These are phyloP conservation scores for Triplophysa siluroides DNA, from an alignment of 2,113 vertebrate species.

Conservation along the genomic window DNA sequence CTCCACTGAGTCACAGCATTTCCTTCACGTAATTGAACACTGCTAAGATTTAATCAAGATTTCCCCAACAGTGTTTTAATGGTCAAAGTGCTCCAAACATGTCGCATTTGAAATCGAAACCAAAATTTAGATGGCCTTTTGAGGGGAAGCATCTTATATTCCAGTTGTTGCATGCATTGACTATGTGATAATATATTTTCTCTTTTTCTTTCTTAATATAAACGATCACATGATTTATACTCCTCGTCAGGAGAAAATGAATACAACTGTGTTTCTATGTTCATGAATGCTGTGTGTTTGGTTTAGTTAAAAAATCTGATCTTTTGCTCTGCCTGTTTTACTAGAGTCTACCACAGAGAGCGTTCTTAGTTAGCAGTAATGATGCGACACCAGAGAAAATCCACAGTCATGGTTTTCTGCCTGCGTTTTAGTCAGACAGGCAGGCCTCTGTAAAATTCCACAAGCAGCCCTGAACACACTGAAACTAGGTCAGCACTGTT, in stretches of 20 bases:
- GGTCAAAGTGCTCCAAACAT: conserved; percentile 60
- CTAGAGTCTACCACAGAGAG: background rate
- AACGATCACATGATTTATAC: background rate
- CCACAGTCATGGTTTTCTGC: conserved; percentile 80
- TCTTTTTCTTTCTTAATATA: background rate
- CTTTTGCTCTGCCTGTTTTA: background rate
- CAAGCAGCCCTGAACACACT: conserved; percentile 82
- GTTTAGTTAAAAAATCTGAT: background rate
- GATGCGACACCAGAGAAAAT: conserved; percentile 73
- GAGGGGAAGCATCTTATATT: background rate
- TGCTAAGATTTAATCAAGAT: conserved; percentile 67
- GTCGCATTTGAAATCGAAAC: conserved; percentile 30
- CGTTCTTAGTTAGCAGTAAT: conserved; percentile 58
- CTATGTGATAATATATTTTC: background rate
- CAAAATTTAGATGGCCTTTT: conserved; percentile 30
- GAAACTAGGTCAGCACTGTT: conserved; percentile 87
- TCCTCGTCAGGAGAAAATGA: background rate
- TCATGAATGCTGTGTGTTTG: background rate
- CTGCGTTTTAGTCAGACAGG: conserved; percentile 73
- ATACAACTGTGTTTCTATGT: background rate
- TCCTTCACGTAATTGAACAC: conserved; percentile 65
- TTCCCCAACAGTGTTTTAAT: conserved; percentile 58
- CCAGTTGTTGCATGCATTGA: no score
- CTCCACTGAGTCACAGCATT: conserved; percentile 67
- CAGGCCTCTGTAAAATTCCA: conserved; percentile 87